A percentile compares a stretch with the other conserved stretches of the same genome.
These are phyloP conservation scores for Cosmia pyralina DNA, from an alignment of 2,888 invertebrate species.

Conservation along the genomic window DNA sequence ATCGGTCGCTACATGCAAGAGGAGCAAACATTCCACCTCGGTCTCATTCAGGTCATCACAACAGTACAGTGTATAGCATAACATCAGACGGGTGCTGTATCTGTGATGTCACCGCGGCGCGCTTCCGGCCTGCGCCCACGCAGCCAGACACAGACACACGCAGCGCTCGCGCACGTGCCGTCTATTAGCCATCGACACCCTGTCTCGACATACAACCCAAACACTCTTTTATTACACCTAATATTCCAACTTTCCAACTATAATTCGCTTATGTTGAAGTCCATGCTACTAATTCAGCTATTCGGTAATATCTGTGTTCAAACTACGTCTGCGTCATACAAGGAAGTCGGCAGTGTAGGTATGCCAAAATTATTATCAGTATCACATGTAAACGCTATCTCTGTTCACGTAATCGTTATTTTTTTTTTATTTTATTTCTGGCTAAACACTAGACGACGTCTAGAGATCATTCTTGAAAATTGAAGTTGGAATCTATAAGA, in stretches of 20 bases:
- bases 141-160: slow-evolving; percentile 52
- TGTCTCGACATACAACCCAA: slow-evolving; percentile 39
- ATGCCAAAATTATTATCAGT: slow-evolving; percentile 65
- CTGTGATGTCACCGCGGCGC: slow-evolving; percentile 75
- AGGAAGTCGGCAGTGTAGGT: slow-evolving; percentile 61
- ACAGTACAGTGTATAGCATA: slow-evolving; percentile 51
- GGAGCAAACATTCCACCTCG: slow-evolving; percentile 25
- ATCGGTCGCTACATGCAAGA: neutral
- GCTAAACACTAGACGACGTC: slow-evolving; percentile 2
- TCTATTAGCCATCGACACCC: slow-evolving; percentile 61
- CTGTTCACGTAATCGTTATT: slow-evolving; percentile 53
- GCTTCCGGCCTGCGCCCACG: slow-evolving; percentile 70
- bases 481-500: neutral
- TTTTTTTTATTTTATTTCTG: slow-evolving; percentile 27
- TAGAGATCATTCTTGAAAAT: neutral
- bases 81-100: slow-evolving; percentile 63
- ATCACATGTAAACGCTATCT: slow-evolving; percentile 52
- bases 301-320: slow-evolving; percentile 35
- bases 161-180: slow-evolving; percentile 48
- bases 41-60: slow-evolving; percentile 53
- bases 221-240: slow-evolving; percentile 34
- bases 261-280: neutral
- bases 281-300: neutral
- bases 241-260: slow-evolving; percentile 3
- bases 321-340: slow-evolving; percentile 53